Conservation (phyloP, 2,888 invertebrate species). For the Masnerella sp. region DNA sequence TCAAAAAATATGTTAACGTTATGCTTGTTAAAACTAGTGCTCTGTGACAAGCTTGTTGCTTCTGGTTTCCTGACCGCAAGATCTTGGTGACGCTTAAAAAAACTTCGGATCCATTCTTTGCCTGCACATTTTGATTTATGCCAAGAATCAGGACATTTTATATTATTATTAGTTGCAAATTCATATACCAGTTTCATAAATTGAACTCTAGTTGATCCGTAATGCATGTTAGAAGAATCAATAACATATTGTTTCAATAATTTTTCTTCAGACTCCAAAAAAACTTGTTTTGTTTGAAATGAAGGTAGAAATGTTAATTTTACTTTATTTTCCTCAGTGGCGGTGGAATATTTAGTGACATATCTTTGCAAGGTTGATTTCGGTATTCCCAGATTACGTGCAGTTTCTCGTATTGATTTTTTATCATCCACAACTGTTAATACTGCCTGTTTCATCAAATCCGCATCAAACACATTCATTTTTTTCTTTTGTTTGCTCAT, state of each 20-base stretch:
- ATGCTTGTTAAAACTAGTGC: conserved; percentile 64
- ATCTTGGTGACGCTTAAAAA: conserved; percentile 55
- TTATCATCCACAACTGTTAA: background rate
- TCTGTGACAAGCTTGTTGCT: conserved; percentile 63
- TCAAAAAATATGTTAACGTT: conserved; percentile 62
- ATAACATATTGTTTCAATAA: conserved; percentile 57
- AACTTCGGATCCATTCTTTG: conserved; percentile 60
- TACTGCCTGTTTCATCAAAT: background rate
- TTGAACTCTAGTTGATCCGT: conserved; percentile 61
- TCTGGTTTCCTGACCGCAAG: conserved; percentile 63
- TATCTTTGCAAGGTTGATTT: conserved; percentile 39
- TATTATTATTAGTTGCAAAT: conserved; percentile 55
- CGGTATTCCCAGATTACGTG: background rate
- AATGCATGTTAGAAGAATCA: conserved; percentile 62
- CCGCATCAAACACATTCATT: background rate
- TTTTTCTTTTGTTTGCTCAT: background rate
- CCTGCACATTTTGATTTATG: conserved; percentile 56
- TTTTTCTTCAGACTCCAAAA: conserved; percentile 13
- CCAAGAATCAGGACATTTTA: conserved; percentile 58
- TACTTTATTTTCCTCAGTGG: background rate
- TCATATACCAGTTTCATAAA: conserved; percentile 59
- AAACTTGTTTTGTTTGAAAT: conserved; percentile 27
- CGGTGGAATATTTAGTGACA: conserved; percentile 7
- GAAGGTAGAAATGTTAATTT: conserved; percentile 15
- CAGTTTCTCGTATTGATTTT: conserved; percentile 5